Conservation (phyloP, 2,888 invertebrate genomes). For the Meiosimyza decipiens region DNA sequence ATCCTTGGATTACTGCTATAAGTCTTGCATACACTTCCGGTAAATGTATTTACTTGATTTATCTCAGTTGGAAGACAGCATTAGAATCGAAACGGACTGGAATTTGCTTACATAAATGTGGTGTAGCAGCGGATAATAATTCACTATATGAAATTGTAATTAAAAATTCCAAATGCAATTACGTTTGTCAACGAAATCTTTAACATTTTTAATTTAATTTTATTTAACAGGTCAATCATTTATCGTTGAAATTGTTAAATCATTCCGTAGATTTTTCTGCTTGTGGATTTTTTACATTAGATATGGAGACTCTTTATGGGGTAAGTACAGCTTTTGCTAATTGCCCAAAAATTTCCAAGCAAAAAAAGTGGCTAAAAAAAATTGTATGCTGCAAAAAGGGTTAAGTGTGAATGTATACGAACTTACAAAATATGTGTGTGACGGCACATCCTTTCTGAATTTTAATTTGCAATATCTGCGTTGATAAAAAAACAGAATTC, state of each 20-base stretch:
- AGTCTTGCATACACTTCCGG: conserved; percentile 61
- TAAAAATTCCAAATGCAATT: not conserved
- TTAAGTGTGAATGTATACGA: no score
- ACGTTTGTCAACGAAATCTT: not conserved
- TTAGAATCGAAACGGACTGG: conserved; percentile 65
- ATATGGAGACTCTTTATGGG: conserved; percentile 67
- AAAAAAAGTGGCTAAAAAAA: no score
- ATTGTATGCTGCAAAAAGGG: no score
- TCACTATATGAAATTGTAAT: conserved; percentile 64
- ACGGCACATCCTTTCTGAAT: no score
- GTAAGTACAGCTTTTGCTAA: conserved; percentile 48
- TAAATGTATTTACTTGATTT: conserved; percentile 65
- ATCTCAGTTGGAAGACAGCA: conserved; percentile 66
- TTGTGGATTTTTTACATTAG: conserved; percentile 66
- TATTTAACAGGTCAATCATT: conserved; percentile 60
- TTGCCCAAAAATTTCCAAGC: not conserved
- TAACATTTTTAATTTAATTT: not conserved
- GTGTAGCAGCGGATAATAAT: conserved; percentile 64
- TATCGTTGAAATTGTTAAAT: conserved; percentile 65
- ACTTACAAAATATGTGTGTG: no score
- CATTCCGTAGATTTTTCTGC: conserved; percentile 66
- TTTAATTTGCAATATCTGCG: no score
- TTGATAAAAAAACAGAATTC: no score
- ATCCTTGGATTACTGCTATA: conserved; percentile 57
- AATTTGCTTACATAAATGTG: conserved; percentile 65